These are phyloP conservation scores for Amphilophus citrinellus DNA, from an alignment of 2,113 vertebrate genomes.

Conservation along the genomic window DNA sequence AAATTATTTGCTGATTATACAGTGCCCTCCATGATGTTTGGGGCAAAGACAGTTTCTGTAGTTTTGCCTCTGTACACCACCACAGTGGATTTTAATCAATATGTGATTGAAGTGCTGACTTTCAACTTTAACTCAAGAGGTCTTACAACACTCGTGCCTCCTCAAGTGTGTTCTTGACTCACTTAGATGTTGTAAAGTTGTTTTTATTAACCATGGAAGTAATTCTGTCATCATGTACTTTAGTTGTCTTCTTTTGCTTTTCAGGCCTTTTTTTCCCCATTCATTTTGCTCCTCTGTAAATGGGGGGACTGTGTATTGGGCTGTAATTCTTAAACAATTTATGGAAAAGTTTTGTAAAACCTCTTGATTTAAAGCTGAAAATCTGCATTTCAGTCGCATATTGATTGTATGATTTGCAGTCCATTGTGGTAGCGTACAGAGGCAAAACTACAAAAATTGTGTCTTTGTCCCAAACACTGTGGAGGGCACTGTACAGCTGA, in stretches of 20 bases:
- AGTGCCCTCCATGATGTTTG: rapidly evolving
- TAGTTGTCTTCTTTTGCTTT: no score
- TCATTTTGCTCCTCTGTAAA: not conserved
- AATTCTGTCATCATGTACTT: no score
- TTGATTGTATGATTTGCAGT: no score
- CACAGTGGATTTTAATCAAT: not conserved
- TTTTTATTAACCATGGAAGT: no score
- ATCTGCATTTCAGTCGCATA: not conserved
- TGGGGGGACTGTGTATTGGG: not conserved
- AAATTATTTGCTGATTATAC: not conserved
- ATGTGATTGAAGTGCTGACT: not conserved
- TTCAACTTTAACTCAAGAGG: not conserved
- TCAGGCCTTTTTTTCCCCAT: not conserved
- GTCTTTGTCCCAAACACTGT: rapidly evolving
- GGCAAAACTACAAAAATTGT: rapidly evolving
- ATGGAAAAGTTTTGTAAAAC: not conserved
- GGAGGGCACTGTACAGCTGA: not conserved
- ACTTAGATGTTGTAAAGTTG: no score
- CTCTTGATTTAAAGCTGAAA: not conserved
- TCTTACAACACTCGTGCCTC: not conserved
- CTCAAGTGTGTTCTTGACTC: no score
- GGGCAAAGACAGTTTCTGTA: not conserved
- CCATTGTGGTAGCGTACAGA: no score
- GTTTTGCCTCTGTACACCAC: not conserved
- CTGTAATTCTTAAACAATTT: not conserved